Percentiles rank a stretch among this genome's conserved stretches.
phyloP scores from a whole-genome alignment of 1,140 invertebrate genomes.

The Drosophila virilis region DNA sequence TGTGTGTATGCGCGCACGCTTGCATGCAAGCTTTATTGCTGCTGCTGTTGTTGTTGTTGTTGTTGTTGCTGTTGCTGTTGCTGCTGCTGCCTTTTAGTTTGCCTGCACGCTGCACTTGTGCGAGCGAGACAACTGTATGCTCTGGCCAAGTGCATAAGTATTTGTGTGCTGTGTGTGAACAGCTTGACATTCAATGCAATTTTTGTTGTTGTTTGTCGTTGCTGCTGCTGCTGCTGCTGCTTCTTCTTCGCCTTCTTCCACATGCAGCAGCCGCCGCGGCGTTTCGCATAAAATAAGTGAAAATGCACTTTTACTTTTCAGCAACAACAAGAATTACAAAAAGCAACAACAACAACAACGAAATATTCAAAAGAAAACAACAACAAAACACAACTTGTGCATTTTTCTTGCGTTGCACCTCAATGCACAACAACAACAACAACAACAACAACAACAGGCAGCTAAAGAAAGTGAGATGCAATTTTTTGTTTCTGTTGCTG shows the following conservation, averaged over 20 bases:
- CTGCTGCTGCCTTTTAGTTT: conserved; percentile 38
- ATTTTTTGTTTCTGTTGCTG: conserved; percentile 49
- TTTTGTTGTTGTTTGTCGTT: conserved; percentile 50
- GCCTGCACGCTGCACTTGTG: conserved; percentile 47
- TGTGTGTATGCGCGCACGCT: conserved; percentile 40
- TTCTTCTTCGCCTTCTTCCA: conserved; percentile 23
- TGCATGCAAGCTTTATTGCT: conserved; percentile 75
- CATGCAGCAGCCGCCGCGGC: conserved; percentile 49
- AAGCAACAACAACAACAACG: neutral
- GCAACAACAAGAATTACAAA: conserved; percentile 46
- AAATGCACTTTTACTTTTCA: conserved; percentile 84
- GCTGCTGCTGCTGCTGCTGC: conserved; percentile 34
- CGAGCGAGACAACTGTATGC: conserved; percentile 57
- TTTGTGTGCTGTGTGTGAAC: conserved; percentile 54
- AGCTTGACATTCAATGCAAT: conserved; percentile 83
- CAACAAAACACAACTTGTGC: conserved; percentile 41
- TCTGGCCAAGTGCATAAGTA: conserved; percentile 14
- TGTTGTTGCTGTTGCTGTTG: conserved; percentile 34
- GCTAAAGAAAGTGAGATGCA: conserved; percentile 78
- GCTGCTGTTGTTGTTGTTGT: conserved; percentile 39
- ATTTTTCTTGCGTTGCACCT: conserved; percentile 56
- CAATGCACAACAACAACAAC: conserved; percentile 37
- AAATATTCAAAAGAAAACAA: conserved; percentile 13
- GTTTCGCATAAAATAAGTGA: conserved; percentile 80
- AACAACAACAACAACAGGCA: conserved; percentile 18